Conservation (phyloP, 2,888 invertebrate species). For the Slavum lentiscoides region DNA sequence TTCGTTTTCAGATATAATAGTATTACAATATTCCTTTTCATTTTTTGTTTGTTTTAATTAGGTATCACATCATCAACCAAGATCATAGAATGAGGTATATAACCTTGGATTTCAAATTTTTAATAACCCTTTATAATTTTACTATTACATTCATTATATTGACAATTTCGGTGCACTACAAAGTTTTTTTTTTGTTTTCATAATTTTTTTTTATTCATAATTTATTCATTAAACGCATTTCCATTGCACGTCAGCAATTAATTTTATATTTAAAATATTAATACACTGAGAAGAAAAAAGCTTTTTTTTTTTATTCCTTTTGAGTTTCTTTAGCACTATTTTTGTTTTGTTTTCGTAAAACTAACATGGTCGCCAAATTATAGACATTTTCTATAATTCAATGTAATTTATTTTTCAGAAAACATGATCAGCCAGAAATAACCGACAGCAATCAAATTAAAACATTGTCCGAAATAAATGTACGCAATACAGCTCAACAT, state of each 20-base stretch:
- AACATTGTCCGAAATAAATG: background rate
- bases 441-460: background rate
- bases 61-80: slow-evolving; percentile 29
- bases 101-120: slow-evolving; percentile 30
- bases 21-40: background rate
- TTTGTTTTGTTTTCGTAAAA: background rate
- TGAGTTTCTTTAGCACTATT: slow-evolving; percentile 2
- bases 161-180: background rate
- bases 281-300: background rate
- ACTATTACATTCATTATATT: no score
- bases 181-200: background rate
- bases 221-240: background rate
- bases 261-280: background rate
- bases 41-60: slow-evolving; percentile 29
- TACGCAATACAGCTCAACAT: background rate
- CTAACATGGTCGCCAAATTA: background rate
- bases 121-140: background rate
- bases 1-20: no score
- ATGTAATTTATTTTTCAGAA: slow-evolving; percentile 12
- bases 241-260: background rate
- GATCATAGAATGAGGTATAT: slow-evolving; percentile 12
- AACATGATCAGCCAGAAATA: background rate
- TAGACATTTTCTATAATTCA: background rate
- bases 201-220: background rate
- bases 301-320: background rate